Evolutionary conservation across 2,113 vertebrate species (phyloP).

Genomic region (Poeciliopsis occidentalis): DNA sequence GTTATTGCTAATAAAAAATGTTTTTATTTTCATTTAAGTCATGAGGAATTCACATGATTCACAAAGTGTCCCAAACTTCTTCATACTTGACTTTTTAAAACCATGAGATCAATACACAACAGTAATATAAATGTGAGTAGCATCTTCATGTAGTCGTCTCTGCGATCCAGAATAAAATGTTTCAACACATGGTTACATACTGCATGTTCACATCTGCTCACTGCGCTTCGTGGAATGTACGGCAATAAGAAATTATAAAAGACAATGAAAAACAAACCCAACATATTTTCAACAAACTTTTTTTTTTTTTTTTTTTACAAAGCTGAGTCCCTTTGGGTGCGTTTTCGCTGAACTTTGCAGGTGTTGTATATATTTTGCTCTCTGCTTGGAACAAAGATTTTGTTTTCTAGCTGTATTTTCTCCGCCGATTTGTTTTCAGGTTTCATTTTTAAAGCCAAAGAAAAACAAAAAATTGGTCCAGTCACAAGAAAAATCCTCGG

Average conservation of each 20-base stretch:
- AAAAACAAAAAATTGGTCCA: conserved; percentile 54
- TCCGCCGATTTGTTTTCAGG: conserved; percentile 48
- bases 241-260: conserved; percentile 57
- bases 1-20: conserved; percentile 57
- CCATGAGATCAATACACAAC: conserved; percentile 49
- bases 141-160: conserved; percentile 14
- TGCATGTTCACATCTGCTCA: conserved; percentile 26
- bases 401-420: conserved; percentile 54
- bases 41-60: conserved; percentile 52
- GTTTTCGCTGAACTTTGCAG: conserved; percentile 60
- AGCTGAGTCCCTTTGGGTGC: conserved; percentile 52
- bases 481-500: conserved; percentile 44
- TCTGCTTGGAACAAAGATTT: conserved; percentile 60
- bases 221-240: conserved; percentile 34
- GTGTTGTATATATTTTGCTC: conserved; percentile 56
- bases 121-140: conserved; percentile 40
- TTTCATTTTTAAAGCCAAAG: conserved; percentile 50
- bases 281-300: conserved; percentile 60
- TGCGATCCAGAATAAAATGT: conserved; percentile 30
- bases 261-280: conserved; percentile 56
- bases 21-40: conserved; percentile 55
- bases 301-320: conserved; percentile 66
- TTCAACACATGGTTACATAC: conserved; percentile 26
- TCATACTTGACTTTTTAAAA: conserved; percentile 46
- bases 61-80: conserved; percentile 26